phyloP scores from a whole-genome alignment of 1,140 invertebrate genomes.

The Drosophila miranda region DNA sequence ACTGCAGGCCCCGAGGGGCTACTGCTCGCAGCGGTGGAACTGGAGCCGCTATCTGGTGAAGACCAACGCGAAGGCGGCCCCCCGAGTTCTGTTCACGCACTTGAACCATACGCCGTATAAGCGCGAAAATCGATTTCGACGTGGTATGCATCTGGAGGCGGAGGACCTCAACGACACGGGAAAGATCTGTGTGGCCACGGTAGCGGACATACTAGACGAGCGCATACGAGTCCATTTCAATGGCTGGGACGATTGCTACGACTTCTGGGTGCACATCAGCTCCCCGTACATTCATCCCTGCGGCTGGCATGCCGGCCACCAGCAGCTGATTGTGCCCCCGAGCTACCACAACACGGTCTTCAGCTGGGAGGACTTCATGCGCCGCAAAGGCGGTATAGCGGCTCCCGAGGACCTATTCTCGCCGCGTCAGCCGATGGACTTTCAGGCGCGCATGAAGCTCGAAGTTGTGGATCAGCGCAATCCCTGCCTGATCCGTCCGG shows the following conservation, averaged over 20 bases:
- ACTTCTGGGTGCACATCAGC: conserved; percentile 95
- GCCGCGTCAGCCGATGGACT: conserved; percentile 89
- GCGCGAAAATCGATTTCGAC: conserved; percentile 36
- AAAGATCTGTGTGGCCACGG: conserved; percentile 93
- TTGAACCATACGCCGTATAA: conserved; percentile 68
- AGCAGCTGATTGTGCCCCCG: conserved; percentile 91
- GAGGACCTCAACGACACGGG: conserved; percentile 95
- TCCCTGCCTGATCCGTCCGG: conserved; percentile 91
- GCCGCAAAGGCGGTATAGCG: conserved; percentile 87
- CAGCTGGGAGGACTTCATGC: conserved; percentile 92
- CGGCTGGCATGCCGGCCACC: conserved; percentile 94
- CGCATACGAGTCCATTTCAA: conserved; percentile 96
- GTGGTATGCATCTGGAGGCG: conserved; percentile 96
- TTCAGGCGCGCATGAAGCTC: conserved; percentile 93
- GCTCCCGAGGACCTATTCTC: conserved; percentile 94
- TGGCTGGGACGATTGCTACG: conserved; percentile 96
- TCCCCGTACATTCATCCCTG: conserved; percentile 97
- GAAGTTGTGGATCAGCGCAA: conserved; percentile 94
- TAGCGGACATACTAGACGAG: conserved; percentile 92
- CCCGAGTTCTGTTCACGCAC: conserved; percentile 89
- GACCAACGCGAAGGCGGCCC: conserved; percentile 90
- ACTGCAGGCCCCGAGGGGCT: conserved; percentile 90
- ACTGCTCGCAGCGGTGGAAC: conserved; percentile 87
- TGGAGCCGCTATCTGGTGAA: conserved; percentile 94
- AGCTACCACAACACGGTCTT: conserved; percentile 87